phyloP scores from a whole-genome alignment of 2,888 invertebrate genomes.

The Phytoseiulus persimilis region DNA sequence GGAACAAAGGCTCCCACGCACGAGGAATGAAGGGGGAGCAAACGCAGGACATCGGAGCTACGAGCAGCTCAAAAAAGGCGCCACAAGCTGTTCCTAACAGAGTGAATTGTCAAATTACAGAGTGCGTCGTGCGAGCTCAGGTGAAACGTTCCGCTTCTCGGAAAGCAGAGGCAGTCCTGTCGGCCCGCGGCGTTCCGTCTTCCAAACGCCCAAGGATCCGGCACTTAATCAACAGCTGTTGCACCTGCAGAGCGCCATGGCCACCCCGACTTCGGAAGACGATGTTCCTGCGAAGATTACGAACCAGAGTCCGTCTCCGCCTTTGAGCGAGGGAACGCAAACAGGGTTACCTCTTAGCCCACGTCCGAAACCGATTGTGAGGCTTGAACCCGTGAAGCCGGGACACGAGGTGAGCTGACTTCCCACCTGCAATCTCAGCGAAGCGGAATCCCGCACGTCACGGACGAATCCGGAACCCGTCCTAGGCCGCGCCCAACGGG shows the following conservation, averaged over 20 bases:
- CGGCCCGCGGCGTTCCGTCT: constrained; percentile 11
- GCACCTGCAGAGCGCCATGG: background rate
- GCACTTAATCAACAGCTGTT: background rate
- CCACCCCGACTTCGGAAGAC: background rate
- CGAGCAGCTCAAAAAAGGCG: no score
- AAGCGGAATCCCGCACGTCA: no score
- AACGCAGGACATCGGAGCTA: no score
- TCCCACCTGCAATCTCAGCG: background rate
- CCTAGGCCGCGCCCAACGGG: no score
- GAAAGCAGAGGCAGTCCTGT: constrained; percentile 22
- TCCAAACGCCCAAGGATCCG: background rate
- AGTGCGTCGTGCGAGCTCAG: constrained; percentile 29
- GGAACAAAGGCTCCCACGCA: no score
- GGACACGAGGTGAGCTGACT: background rate
- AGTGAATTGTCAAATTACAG: background rate
- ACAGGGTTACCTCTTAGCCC: background rate
- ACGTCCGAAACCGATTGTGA: background rate
- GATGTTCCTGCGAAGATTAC: background rate
- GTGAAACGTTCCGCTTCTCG: constrained; percentile 33
- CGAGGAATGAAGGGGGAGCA: no score
- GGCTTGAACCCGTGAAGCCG: background rate
- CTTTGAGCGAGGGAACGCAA: background rate
- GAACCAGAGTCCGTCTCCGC: background rate
- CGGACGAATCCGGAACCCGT: no score
- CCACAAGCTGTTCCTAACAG: background rate